Evolutionary conservation across 64 coral and sea anemone genomes (phyloP), one percentile per base, ranked within the genome.

Genomic region (Montipora capricornis): DNA sequence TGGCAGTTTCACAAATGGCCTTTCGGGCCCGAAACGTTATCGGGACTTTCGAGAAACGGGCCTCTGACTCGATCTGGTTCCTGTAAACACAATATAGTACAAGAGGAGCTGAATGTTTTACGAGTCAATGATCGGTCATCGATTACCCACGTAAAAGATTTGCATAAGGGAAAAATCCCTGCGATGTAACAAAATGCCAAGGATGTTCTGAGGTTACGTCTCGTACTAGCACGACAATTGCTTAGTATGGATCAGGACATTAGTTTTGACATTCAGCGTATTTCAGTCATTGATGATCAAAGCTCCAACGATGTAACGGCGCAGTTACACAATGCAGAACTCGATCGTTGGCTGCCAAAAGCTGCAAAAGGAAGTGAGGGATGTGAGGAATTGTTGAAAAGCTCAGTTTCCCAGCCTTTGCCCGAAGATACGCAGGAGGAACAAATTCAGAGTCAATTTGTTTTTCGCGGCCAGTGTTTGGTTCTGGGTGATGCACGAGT

Each of bases 401-500:
- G 15, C 24, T 12, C 11, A 44, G 57, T 3, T 13, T 19, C 66
- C n/a, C 9, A 67, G 1, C 59, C 58, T 82, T 19, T 3, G 26
- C 57, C 9, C n/a, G 26, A 44, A 13, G 57, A 59, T 5, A 10
- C 0, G 44, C 59, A 67, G 47, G 14, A 13, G 24, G 59, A 67
- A 8, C 16, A 4, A 59, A 44, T 2, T 19, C n/a, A 89, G 62
- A 84, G 47, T 9, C 80, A 95, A 10, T 75, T 46, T 62, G 93
- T 90, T 2, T 67, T 87, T 50, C 80, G 77, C 55, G 88, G 74
- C 3, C 93, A 90, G 53, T 76, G 82, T 61, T 67, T 95, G n/a
- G 81, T 95, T 44, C 74, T 95, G 2, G 93, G 93, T 20, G 88
- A 90, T 17, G n/a, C 88, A 7, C 17, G 88, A 69, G 69, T 77